phyloP scores from a whole-genome alignment of 2,797 vertebrate species.

The Glossophaga mutica region DNA sequence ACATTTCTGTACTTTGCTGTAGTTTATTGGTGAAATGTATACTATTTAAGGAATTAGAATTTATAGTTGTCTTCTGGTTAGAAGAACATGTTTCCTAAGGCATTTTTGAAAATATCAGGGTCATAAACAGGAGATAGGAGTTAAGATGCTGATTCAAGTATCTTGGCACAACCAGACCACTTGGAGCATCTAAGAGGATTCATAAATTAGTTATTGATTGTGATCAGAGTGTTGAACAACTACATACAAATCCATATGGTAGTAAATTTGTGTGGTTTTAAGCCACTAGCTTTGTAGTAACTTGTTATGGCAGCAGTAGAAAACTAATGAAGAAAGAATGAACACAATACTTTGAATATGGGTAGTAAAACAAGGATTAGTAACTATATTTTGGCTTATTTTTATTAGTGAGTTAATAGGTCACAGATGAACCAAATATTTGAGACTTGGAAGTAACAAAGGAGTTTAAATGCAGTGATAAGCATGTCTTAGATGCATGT shows the following conservation, averaged over 20 bases:
- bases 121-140: neutral
- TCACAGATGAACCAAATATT: neutral
- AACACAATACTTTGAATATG: neutral
- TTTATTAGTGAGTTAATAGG: slow-evolving; percentile 6
- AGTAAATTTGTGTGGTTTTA: neutral
- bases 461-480: neutral
- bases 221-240: neutral
- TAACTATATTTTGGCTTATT: neutral
- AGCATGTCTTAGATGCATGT: neutral
- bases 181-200: neutral
- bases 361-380: neutral
- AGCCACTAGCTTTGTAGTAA: neutral
- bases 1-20: neutral
- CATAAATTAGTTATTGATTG: neutral
- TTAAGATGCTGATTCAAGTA: neutral
- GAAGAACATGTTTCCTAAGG: neutral
- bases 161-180: neutral
- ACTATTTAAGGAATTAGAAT: neutral
- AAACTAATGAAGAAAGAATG: neutral
- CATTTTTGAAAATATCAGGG: neutral
- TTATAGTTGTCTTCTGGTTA: neutral
- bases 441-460: neutral
- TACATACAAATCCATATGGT: neutral
- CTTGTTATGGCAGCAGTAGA: neutral
- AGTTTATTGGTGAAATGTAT: neutral